Conservation (phyloP, 1,140 invertebrate genomes). For the Triops longicaudatus region DNA sequence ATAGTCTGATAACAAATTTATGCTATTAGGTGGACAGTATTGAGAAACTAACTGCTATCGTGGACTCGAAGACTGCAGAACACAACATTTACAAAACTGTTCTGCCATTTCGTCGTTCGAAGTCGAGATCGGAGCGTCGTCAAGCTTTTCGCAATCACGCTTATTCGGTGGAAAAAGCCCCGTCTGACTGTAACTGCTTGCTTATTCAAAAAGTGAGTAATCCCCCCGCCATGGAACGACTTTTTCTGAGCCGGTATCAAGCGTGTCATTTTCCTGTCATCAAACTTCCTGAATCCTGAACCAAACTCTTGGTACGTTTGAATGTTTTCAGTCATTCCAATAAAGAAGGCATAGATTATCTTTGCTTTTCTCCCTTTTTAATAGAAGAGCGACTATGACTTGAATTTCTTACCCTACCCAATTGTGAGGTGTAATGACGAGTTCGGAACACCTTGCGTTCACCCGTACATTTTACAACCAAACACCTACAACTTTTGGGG, state of each 20-base stretch:
- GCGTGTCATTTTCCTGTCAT: not conserved
- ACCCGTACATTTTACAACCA: not conserved
- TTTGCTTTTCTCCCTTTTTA: not conserved
- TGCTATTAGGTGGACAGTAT: not conserved
- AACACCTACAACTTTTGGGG: not conserved
- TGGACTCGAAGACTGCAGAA: not conserved
- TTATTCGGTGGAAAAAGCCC: not conserved
- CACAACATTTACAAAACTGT: not conserved
- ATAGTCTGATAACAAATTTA: too few relatives aligned
- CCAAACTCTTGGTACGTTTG: not conserved
- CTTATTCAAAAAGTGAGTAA: conserved; percentile 2
- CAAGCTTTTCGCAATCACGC: not conserved
- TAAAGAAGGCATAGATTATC: not conserved
- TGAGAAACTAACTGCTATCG: not conserved
- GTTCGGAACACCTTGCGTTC: not conserved
- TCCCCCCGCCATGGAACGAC: not conserved
- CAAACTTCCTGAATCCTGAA: not conserved
- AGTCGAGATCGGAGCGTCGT: not conserved
- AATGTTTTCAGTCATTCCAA: not conserved
- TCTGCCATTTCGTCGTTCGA: not conserved
- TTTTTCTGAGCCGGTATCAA: not conserved
- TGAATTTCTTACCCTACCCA: not conserved
- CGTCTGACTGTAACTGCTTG: not conserved
- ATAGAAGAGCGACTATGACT: not conserved
- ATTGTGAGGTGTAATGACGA: not conserved